phyloP scores from a whole-genome alignment of 2,797 vertebrate species.

The Hybognathus amarus region DNA sequence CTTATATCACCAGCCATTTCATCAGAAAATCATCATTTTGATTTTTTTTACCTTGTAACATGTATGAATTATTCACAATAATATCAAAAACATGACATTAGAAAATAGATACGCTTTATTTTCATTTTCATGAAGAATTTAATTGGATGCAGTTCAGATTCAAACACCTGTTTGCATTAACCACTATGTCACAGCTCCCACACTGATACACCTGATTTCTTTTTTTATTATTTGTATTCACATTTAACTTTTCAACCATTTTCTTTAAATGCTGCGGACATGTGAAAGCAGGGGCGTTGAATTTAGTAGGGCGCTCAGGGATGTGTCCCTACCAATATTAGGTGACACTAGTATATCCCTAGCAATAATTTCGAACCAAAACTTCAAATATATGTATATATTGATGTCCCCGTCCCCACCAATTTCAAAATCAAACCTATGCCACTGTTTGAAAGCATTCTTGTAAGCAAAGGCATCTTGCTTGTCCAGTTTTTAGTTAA shows the following conservation, averaged over 20 bases:
- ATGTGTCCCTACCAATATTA: no score
- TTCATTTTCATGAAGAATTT: not conserved
- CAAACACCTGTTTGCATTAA: not conserved
- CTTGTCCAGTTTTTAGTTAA: constrained; percentile 4
- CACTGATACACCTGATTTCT: not conserved
- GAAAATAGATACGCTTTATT: not conserved
- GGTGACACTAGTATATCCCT: no score
- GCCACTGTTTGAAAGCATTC: not conserved
- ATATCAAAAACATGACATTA: not conserved
- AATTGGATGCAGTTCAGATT: not conserved
- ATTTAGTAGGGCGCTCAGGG: no score
- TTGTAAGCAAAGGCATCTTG: not conserved
- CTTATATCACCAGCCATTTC: not conserved
- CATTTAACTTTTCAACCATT: not conserved
- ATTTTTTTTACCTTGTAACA: not conserved
- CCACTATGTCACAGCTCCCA: not conserved
- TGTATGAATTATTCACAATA: not conserved
- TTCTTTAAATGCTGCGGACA: not conserved
- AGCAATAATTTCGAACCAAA: no score
- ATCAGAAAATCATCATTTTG: not conserved
- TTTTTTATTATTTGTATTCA: not conserved
- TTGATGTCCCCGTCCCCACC: no score
- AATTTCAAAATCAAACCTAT: no score
- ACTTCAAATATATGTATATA: no score
- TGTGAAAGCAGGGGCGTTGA: not conserved